These are phyloP conservation scores for Meloidogyne hapla DNA, from an alignment of 1,140 invertebrate species.

Conservation along the genomic window DNA sequence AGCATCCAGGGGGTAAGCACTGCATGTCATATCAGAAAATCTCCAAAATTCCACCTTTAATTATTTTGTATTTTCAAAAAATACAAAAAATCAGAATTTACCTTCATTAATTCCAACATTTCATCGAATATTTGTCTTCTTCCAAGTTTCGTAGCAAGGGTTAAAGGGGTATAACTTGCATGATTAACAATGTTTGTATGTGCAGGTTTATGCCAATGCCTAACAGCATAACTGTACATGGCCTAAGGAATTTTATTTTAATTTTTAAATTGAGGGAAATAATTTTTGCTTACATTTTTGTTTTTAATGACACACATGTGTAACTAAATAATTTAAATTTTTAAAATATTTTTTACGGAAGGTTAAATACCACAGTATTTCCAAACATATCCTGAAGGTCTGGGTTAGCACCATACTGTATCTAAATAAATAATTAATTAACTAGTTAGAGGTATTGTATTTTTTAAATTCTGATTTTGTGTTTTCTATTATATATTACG, in stretches of 20 bases:
- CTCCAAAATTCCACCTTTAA: slow-evolving; percentile 83
- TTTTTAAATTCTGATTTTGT: too few species aligned
- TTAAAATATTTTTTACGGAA: slow-evolving; percentile 67
- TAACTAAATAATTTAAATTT: slow-evolving; percentile 65
- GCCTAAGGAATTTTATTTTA: slow-evolving; percentile 70
- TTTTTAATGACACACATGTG: slow-evolving; percentile 97
- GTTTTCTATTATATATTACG: too few species aligned
- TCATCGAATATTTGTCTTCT: slow-evolving; percentile 91
- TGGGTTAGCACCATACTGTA: slow-evolving; percentile 86
- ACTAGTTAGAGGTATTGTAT: too few species aligned
- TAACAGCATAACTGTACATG: slow-evolving; percentile 94
- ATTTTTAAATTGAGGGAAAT: too few species aligned
- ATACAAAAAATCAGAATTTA: slow-evolving; percentile 66
- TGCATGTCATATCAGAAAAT: slow-evolving; percentile 98
- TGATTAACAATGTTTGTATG: slow-evolving; percentile 82
- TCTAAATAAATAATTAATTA: slow-evolving; percentile 21
- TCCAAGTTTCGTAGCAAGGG: slow-evolving; percentile 90
- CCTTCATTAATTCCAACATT: slow-evolving; percentile 90
- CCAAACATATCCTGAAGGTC: slow-evolving; percentile 77
- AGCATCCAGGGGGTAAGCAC: slow-evolving; percentile 90
- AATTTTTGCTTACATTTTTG: slow-evolving; percentile 77
- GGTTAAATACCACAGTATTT: slow-evolving; percentile 72
- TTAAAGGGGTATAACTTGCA: slow-evolving; percentile 88
- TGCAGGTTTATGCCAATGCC: slow-evolving; percentile 86
- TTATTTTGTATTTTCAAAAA: not conserved